A percentile compares a stretch with the other conserved stretches of the same genome.
Conservation (phyloP, 2,113 vertebrate species). For the Pseudois nayaur region DNA sequence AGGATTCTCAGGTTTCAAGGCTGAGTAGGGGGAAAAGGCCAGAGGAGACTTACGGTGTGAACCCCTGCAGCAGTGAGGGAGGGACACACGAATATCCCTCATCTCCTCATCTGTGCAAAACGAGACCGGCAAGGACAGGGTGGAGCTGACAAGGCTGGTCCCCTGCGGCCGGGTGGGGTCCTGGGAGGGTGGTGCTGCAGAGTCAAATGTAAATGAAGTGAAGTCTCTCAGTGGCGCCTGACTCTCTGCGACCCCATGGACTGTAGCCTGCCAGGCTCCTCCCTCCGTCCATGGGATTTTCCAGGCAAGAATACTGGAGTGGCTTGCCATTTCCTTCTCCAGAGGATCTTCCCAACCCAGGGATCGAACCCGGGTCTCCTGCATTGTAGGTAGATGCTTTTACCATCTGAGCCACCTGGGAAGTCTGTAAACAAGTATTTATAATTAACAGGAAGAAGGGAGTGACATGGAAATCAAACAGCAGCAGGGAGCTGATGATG, state of each 20-base stretch:
- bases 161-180: background rate
- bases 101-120: background rate
- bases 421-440: background rate
- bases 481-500: background rate
- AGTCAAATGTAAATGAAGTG: background rate
- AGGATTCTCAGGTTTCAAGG: background rate
- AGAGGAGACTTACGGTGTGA: background rate
- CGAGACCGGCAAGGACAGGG: background rate
- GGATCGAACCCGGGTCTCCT: background rate
- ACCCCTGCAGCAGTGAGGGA: background rate
- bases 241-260: background rate
- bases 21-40: no score
- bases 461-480: no score
- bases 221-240: background rate
- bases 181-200: background rate
- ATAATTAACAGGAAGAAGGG: background rate
- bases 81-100: accelerated
- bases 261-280: background rate
- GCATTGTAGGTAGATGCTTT: background rate
- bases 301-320: background rate
- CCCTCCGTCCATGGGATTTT: background rate
- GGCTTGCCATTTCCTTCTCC: background rate
- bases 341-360: background rate
- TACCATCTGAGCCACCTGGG: background rate
- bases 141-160: no score